phyloP scores from a whole-genome alignment of 2,113 vertebrate genomes.

The Festucalex cinctus region DNA sequence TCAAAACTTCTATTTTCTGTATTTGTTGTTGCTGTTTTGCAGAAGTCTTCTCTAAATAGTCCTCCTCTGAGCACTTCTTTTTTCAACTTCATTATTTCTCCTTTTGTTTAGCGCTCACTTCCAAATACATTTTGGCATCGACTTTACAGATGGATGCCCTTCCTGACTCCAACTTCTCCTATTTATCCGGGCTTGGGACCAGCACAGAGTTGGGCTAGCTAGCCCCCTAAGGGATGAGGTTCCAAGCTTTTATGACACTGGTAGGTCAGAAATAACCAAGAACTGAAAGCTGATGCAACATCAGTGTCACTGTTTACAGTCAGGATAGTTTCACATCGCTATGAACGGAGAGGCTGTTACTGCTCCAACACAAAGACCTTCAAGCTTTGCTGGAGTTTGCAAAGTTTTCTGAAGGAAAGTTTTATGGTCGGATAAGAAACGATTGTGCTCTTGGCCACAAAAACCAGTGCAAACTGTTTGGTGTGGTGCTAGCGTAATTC shows the following conservation, averaged over 20 bases:
- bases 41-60: too few relatives aligned
- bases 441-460: not conserved
- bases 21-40: too few relatives aligned
- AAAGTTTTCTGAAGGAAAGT: not conserved
- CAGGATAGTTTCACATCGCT: not conserved
- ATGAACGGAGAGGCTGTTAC: not conserved
- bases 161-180: not conserved
- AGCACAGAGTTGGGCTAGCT: not conserved
- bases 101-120: not conserved
- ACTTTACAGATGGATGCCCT: not conserved
- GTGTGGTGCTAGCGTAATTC: not conserved
- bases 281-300: not conserved
- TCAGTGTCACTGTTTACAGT: not conserved
- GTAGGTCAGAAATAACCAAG: not conserved
- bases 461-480: not conserved
- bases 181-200: not conserved
- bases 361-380: not conserved
- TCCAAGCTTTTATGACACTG: slow-evolving; percentile 1
- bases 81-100: too few relatives aligned
- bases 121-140: not conserved
- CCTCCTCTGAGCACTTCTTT: too few relatives aligned
- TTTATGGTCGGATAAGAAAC: not conserved
- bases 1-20: too few relatives aligned
- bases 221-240: not conserved
- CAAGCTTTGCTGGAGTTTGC: not conserved